phyloP scores from a whole-genome alignment of 2,797 vertebrate genomes.

The Hyperoplus lanceolatus region DNA sequence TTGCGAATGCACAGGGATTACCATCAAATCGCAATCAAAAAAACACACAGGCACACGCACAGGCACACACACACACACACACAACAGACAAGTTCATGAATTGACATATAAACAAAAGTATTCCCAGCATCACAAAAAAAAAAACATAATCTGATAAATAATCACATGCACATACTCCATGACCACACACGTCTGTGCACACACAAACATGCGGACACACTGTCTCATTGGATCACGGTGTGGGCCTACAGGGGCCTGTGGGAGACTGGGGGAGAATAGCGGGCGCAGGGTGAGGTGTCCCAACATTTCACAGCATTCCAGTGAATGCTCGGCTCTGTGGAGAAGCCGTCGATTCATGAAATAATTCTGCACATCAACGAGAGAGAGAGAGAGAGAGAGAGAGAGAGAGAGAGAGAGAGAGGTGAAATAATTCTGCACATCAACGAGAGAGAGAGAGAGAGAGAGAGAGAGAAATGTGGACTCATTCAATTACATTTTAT shows the following conservation, averaged over 20 bases:
- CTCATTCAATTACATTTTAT: constrained; percentile 67
- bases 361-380: constrained; percentile 60
- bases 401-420: constrained; percentile 13
- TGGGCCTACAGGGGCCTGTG: constrained; percentile 22
- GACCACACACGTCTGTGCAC: constrained; percentile 1
- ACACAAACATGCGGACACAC: constrained; percentile 27
- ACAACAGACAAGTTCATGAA: constrained; percentile 2
- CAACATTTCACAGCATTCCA: constrained; percentile 66
- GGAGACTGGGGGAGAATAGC: constrained; percentile 32
- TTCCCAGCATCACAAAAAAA: constrained; percentile 32
- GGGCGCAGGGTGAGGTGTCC: constrained; percentile 49
- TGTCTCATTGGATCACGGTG: constrained; percentile 63
- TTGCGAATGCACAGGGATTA: constrained; percentile 62
- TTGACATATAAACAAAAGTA: constrained; percentile 33
- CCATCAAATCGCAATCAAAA: constrained; percentile 19
- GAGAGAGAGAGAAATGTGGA: constrained; percentile 31
- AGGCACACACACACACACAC: constrained; percentile 25
- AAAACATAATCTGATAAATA: constrained; percentile 61
- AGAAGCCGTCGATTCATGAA: constrained; percentile 60
- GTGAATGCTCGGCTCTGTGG: constrained; percentile 43
- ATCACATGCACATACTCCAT: constrained; percentile 45
- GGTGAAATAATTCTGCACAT: constrained; percentile 67
- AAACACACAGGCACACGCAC: constrained; percentile 13
- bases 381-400: constrained; percentile 38
- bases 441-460: constrained; percentile 44